A percentile compares a stretch with the other conserved stretches of the same genome.
Evolutionary conservation across 1,140 invertebrate species (phyloP).

Genomic region (Chironomus tepperi): DNA sequence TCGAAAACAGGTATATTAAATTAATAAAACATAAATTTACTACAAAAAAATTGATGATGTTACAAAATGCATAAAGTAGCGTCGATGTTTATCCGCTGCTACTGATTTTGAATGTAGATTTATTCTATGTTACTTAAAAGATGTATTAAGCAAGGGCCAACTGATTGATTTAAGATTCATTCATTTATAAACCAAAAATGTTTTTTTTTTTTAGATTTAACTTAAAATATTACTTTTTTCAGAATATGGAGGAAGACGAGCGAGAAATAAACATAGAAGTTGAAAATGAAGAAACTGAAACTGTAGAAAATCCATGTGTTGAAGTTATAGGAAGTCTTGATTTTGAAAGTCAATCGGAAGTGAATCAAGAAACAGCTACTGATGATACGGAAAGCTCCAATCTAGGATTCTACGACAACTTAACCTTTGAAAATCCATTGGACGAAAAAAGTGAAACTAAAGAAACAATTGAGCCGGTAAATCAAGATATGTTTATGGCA

Average conservation of each 20-base stretch:
- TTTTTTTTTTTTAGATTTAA: no score
- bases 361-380: background rate
- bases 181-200: background rate
- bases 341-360: background rate
- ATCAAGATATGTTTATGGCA: constrained; percentile 28
- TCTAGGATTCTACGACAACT: background rate
- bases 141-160: background rate
- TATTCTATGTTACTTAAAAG: background rate
- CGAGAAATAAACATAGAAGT: background rate
- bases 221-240: no score
- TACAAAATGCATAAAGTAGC: background rate
- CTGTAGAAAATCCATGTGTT: constrained; percentile 16
- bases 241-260: background rate
- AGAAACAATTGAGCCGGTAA: background rate
- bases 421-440: background rate
- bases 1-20: background rate
- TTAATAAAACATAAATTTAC: background rate
- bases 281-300: background rate
- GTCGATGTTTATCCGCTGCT: constrained; percentile 12
- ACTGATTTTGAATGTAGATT: background rate
- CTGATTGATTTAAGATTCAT: background rate
- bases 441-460: constrained; percentile 22
- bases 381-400: background rate
- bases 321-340: background rate
- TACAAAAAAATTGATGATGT: background rate